phyloP scores from a whole-genome alignment of 2,113 vertebrate species.

The Dolichotis patagonum region DNA sequence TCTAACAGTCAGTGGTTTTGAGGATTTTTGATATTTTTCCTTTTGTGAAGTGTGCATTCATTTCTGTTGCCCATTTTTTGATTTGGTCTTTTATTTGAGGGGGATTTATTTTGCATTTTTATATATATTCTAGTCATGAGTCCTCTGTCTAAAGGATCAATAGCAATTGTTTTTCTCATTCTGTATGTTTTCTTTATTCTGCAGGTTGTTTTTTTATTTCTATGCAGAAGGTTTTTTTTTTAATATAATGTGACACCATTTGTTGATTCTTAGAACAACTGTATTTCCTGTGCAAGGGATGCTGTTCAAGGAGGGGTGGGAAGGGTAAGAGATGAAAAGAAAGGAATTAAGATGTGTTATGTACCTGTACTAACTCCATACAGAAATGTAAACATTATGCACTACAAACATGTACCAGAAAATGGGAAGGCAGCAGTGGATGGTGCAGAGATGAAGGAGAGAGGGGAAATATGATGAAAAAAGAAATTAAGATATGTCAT shows the following conservation, averaged over 20 bases:
- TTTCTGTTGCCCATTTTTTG: neutral
- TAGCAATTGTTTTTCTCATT: neutral
- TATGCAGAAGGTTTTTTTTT: neutral
- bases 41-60: neutral
- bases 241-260: neutral
- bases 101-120: neutral
- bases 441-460: neutral
- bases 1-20: neutral
- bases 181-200: neutral
- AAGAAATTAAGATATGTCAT: neutral
- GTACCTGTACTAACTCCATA: neutral
- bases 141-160: neutral
- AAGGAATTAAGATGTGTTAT: neutral
- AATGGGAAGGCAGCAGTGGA: neutral
- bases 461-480: neutral
- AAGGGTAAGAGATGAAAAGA: neutral
- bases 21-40: neutral
- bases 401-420: neutral
- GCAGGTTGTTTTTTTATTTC: neutral
- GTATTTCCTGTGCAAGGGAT: neutral
- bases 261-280: neutral
- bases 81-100: neutral
- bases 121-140: neutral
- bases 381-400: neutral
- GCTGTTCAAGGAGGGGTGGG: neutral